Base-by-base conservation (phyloP, 2,888 invertebrate species). In the Salpingus planirostris region DNA sequence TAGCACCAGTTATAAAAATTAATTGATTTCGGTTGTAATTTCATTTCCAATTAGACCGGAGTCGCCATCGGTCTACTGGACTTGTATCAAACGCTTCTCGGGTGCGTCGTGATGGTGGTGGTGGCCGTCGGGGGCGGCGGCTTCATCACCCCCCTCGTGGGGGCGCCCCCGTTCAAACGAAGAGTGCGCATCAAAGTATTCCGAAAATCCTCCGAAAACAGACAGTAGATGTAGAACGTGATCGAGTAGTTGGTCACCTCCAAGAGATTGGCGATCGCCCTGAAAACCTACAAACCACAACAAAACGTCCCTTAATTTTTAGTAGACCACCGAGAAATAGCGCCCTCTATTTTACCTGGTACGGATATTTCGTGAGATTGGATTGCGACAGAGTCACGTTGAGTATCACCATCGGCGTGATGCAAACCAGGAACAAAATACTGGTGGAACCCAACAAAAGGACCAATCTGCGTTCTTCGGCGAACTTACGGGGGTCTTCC, bases 201-300 rank as follows among this genome's bases (percentile, higher is more conserved):
- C 18, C 83, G 73, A 59, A 83, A 84, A 52, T 83, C 82, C 51
- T 81, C 78, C 43, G 81, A 82, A 60, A 83, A 81, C 36, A 82
- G 70, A 57, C 80, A 83, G 64, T 84, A 84, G 38, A 84, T 79
- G 60, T 83, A 80, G 66, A 84, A 84, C 21, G 83, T 83, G 40
- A 81, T 74, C 15, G 83, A 81, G 60, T 83, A 84, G 62, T 83
- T 83, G 44, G 76, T 74, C 27, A 83, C 69, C 65, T 84, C 83
- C 55, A 84, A 64, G 15, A 83, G 67, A 62, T 84, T 84, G 33
- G 82, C 80, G 27, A 79, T 58, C 1, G 80, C 78, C 10, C 80
- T 72, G 52, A 80, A 80, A 24, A 80, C 74, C 76, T 77, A 55
- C 12, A 58, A 57, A 31, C n/a, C n/a, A n/a, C n/a, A n/a, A n/a